phyloP scores from a whole-genome alignment of 2,888 invertebrate species.

The Leucoma salicis region DNA sequence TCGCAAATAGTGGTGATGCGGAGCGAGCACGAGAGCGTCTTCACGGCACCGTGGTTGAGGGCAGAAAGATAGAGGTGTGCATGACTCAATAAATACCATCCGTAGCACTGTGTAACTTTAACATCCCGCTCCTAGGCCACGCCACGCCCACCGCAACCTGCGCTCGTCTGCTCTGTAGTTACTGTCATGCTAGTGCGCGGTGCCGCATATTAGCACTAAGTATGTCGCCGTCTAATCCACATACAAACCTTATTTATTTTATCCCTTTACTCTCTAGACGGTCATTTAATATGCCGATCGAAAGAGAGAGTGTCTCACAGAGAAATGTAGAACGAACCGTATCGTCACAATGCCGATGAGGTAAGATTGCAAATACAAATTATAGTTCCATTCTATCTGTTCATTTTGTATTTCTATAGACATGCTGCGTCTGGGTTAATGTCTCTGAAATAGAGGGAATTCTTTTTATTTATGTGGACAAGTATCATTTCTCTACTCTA shows the following conservation, averaged over 20 bases:
- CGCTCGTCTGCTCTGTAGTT: constrained; percentile 82
- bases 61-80: constrained; percentile 99
- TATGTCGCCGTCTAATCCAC: constrained; percentile 72
- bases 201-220: constrained; percentile 69
- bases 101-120: constrained; percentile 85
- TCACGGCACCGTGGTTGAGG: constrained; percentile 99
- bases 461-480: constrained; percentile 23
- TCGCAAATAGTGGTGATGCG: constrained; percentile 99
- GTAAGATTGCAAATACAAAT: constrained; percentile 74
- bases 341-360: constrained; percentile 76
- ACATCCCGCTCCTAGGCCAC: constrained; percentile 83
- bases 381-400: constrained; percentile 59
- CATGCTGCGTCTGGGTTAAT: constrained; percentile 26
- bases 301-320: constrained; percentile 81
- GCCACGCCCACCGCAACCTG: constrained; percentile 72
- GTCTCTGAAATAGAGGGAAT: constrained; percentile 22
- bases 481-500: constrained; percentile 33
- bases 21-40: constrained; percentile 99
- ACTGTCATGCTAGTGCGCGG: constrained; percentile 74
- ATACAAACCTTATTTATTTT: constrained; percentile 83
- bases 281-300: constrained; percentile 85
- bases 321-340: constrained; percentile 82
- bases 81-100: constrained; percentile 88
- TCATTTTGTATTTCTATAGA: constrained; percentile 27
- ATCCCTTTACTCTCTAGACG: constrained; percentile 86